Base-by-base conservation (phyloP, 1,140 invertebrate genomes). In the Andrena cerasifolii region DNA sequence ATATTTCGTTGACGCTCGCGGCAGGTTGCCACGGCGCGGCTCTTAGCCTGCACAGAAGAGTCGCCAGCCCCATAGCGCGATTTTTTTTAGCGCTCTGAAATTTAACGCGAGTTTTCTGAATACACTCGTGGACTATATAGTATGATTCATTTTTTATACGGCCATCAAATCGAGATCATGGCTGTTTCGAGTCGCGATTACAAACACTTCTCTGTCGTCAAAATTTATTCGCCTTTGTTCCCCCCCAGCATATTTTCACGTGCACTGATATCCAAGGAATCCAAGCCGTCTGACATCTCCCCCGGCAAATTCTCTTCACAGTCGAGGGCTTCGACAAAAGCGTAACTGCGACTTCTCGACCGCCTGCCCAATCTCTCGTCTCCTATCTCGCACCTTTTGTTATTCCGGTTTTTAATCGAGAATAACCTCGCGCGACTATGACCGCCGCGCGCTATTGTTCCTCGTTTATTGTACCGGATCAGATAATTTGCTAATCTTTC, bases 141-240 rank as follows among this genome's bases (percentile, higher is more conserved):
- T n/a, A n/a, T n/a, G n/a, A n/a, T 28, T 40, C 63, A 76, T 76
- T 59, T 58, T 68, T 40, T 14, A 4, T 14, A 18, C 47, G 2
- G 14, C 43, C 31, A 24, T 24, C 14, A 14, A 10, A 45, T 53
- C 65, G n/a, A n/a, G 31, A 7, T 59, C 21, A 21, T 33, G 28
- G 18, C n/a, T 6, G 21, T 47, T 72, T 26, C n/a, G 1, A 33
- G 0, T 62, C 31, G 3, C 68, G 14, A 53, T 56, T 16, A 1
- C n/a, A n/a, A n/a, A n/a, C n/a, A n/a, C n/a, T n/a, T n/a, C 6
- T 56, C 62, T 58, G 56, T 68, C 47, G 53, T 68, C 73, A 58
- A 16, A 33, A 26, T 3, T 58, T 28, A 21, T 26, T 10, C 61
- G 43, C 36, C 16, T 58, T 68, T 58, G 73, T 68, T 74, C 49